A percentile compares a stretch with the other conserved stretches of the same genome.
Evolutionary conservation across 2,888 invertebrate species (phyloP).

Genomic region (Thymelicus acteon): DNA sequence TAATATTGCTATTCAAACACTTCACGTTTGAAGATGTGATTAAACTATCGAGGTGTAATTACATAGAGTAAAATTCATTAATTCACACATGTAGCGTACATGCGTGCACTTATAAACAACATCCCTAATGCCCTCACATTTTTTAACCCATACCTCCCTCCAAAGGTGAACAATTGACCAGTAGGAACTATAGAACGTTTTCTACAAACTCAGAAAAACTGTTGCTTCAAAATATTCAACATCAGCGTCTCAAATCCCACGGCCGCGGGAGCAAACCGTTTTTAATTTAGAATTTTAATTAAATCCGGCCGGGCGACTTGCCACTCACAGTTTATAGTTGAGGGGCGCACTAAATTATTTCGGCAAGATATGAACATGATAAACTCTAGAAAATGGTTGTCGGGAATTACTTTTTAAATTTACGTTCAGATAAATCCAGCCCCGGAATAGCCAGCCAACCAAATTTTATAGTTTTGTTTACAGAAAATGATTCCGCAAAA

Average conservation of each 20-base stretch:
- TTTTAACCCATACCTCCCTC: no score
- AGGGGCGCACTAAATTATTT: slow-evolving; percentile 4
- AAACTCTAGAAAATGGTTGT: neutral
- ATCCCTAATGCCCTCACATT: no score
- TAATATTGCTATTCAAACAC: no score
- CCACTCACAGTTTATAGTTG: neutral
- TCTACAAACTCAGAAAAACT: neutral
- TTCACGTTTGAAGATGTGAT: no score
- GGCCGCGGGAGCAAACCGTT: neutral
- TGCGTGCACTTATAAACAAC: no score
- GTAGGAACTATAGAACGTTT: neutral
- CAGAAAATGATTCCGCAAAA: slow-evolving; percentile 5
- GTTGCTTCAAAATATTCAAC: neutral
- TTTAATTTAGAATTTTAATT: slow-evolving; percentile 10
- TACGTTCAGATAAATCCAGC: neutral
- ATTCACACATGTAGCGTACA: no score
- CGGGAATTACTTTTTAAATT: neutral
- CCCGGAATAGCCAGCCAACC: neutral
- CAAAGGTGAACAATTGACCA: no score
- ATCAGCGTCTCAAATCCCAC: neutral
- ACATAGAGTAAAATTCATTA: no score
- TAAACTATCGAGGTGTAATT: no score
- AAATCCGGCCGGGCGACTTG: slow-evolving; percentile 7
- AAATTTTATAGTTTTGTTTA: slow-evolving; percentile 5
- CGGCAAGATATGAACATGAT: slow-evolving; percentile 2